Conservation (phyloP, 2,888 invertebrate species). For the Drosophila pseudotakahashii region DNA sequence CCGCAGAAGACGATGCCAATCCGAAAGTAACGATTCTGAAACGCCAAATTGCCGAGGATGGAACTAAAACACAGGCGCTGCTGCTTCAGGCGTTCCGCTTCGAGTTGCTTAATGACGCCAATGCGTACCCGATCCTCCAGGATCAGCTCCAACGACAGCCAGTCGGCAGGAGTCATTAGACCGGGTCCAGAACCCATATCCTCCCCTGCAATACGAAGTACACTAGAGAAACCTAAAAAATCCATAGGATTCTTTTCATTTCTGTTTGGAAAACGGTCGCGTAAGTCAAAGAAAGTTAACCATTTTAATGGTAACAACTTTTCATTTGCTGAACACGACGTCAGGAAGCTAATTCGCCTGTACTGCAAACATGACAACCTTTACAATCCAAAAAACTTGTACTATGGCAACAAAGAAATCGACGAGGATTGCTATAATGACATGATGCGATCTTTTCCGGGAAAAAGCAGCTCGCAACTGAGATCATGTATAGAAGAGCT, state of each 20-base stretch:
- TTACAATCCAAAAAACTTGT: constrained; percentile 47
- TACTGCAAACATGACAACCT: constrained; percentile 50
- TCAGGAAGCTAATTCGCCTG: constrained; percentile 45
- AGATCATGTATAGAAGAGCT: constrained; percentile 34
- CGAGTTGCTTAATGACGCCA: constrained; percentile 17
- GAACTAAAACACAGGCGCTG: constrained; percentile 54
- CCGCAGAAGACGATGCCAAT: constrained; percentile 15
- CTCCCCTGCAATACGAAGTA: background rate
- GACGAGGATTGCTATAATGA: constrained; percentile 50
- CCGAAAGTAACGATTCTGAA: constrained; percentile 43
- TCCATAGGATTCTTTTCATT: background rate
- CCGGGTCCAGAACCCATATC: background rate
- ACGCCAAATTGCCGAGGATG: constrained; percentile 53
- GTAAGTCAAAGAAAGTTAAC: background rate
- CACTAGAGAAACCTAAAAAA: background rate
- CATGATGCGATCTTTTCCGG: constrained; percentile 44
- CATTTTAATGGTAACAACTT: too few relatives aligned
- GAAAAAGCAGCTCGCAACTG: constrained; percentile 22
- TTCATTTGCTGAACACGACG: constrained; percentile 27
- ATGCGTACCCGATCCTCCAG: constrained; percentile 5
- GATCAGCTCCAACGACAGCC: constrained; percentile 1
- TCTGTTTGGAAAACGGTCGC: background rate
- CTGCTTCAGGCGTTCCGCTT: constrained; percentile 57
- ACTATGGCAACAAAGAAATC: constrained; percentile 47
- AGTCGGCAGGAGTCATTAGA: background rate